Base-by-base conservation (phyloP, 2,797 vertebrate species). In the Lepus oiostolus region DNA sequence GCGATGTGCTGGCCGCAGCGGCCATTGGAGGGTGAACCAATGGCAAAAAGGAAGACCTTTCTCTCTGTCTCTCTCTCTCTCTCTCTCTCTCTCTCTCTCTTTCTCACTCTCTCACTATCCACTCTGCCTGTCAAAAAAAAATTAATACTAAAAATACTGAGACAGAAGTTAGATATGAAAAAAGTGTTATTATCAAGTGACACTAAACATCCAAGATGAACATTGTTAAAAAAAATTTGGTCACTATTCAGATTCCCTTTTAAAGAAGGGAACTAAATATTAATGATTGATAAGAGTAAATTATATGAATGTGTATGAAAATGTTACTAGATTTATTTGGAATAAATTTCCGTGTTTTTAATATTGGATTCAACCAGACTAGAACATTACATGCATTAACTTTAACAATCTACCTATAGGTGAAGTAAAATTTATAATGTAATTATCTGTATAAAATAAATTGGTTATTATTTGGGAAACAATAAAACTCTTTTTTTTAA, bases 341-440 rank as follows among this genome's bases (percentile, higher is more conserved):
- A 83, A 89, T 76, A 90, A 82, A 52, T 88, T 82, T 91, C 88
- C 86, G 74, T 79, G 13, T 91, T 91, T 94, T 30, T 92, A 93
- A 42, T 94, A 28, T 81, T 88, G 30, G 14, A 63, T 58, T 96
- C 70, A 95, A 13, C 54, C 19, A 94, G 38, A 72, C n/a, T 89
- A 67, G 32, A 93, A 68, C 4, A 67, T 84, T 68, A 62, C 35
- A 71, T 30, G 88, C 3, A 62, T 91, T 52, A 24, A 75, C 19
- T 76, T 87, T 72, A 52, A 85, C 28, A 89, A 50, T 74, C 12
- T 5, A 60, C 10, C 22, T 89, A 24, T 22, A 72, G 30, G 63
- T 85, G 5, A 81, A 87, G 16, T 81, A 83, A 94, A 81, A 77
- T 28, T 70, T 94, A 28, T 92, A 54, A 42, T 77, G 11, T 84